Conservation (phyloP, 1,140 invertebrate genomes). For the Dreissena rostriformis region DNA sequence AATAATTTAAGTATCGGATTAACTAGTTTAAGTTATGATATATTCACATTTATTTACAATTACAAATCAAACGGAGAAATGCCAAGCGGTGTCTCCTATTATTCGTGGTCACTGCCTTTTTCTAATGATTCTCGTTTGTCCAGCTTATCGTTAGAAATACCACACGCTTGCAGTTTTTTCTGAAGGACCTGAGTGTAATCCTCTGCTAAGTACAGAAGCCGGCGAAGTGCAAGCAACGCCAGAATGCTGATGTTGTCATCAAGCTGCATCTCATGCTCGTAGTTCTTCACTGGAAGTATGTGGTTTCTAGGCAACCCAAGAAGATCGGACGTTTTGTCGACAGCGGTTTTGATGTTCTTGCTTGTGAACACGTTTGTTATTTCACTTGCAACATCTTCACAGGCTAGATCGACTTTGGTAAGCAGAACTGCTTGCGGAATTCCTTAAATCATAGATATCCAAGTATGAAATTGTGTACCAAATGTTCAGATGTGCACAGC, state of each 20-base stretch:
- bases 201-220: conserved; percentile 16
- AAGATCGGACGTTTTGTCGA: conserved; percentile 37
- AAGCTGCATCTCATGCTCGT: conserved; percentile 33
- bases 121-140: no score
- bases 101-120: no score
- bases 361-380: conserved; percentile 12
- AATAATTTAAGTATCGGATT: no score
- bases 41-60: no score
- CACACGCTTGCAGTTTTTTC: no score
- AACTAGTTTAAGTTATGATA: no score
- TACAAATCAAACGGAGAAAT: no score
- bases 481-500: no score
- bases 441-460: conserved; percentile 1
- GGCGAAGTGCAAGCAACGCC: no score
- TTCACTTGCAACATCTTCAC: conserved; percentile 20
- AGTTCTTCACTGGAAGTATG: conserved; percentile 45
- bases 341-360: conserved; percentile 5
- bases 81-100: no score
- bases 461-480: no score
- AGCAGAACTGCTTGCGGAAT: conserved; percentile 39
- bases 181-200: conserved; percentile 14
- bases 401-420: conserved; percentile 40
- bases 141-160: no score
- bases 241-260: conserved; percentile 28
- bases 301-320: conserved; percentile 33